These are phyloP conservation scores for Danaus chrysippus DNA, from an alignment of 2,888 invertebrate species.

Conservation along the genomic window DNA sequence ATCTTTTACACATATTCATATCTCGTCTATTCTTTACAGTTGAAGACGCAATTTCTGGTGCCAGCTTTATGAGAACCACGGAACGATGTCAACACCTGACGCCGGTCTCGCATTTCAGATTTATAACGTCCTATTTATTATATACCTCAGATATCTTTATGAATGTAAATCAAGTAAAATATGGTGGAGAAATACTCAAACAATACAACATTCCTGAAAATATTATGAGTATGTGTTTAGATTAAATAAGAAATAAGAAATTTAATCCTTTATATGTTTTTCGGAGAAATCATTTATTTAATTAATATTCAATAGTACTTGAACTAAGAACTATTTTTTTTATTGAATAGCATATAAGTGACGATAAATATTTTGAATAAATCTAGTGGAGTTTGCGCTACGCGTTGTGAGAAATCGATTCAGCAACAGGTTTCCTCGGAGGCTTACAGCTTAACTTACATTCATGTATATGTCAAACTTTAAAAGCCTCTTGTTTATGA, in stretches of 20 bases:
- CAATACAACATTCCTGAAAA: no score
- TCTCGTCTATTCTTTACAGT: background rate
- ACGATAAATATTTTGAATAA: slow-evolving; percentile 6
- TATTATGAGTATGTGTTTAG: no score
- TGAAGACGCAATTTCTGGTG: background rate
- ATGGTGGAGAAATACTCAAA: no score
- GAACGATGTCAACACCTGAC: slow-evolving; percentile 2
- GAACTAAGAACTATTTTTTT: no score
- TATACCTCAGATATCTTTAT: no score
- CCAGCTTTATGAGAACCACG: background rate
- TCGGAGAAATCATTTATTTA: no score
- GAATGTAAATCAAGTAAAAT: no score
- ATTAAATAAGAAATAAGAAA: no score
- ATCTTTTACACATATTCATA: no score
- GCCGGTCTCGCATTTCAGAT: background rate
- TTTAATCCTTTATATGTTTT: no score
- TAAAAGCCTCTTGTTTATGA: background rate
- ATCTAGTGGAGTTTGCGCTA: slow-evolving; percentile 15
- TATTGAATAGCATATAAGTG: background rate
- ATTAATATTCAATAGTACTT: no score
- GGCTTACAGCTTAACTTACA: background rate
- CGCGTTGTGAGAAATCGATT: slow-evolving; percentile 11
- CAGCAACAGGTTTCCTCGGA: slow-evolving; percentile 18
- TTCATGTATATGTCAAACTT: background rate
- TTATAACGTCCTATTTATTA: background rate